Evolutionary conservation across 2,888 invertebrate species (phyloP), one percentile per base, ranked within the genome.

Genomic region (Tetranychus truncatus): DNA sequence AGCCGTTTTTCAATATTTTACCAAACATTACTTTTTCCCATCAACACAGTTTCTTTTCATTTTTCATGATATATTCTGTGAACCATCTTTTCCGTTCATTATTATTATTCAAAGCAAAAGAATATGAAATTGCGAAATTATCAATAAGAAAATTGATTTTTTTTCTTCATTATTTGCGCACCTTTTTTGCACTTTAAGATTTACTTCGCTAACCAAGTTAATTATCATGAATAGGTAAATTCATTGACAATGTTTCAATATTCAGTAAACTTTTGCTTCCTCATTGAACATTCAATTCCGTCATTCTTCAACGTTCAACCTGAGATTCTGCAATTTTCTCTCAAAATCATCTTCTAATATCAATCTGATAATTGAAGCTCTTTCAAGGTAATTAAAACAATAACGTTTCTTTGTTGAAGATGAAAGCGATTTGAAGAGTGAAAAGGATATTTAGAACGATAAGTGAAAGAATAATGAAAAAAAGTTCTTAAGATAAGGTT

Each of bases 41-140:
- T 55, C 55, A 55, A 55, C 55, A 55, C 55, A 55, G 55, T 55
- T 55, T 55, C 55, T 55, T 55, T 55, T 55, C 55, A 55, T 55
- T 34, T 24, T 34, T 34, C 34, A 34, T 34, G 34, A 34, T 34
- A 34, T 34, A 34, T 34, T 34, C 34, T 34, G 34, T 34, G 34
- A 34, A 34, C 34, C 34, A 34, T 34, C 34, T 34, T 34, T 34
- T 34, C 34, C 34, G 34, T 34, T 34, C 34, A 34, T 34, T 34
- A 34, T 34, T 34, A 34, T 34, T 34, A 34, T 34, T 34, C 34
- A 34, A 34, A 34, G 34, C 34, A 34, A 34, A 5, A 34, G 34
- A 34, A 34, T 3, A 34, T 34, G 34, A 34, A 34, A 34, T 34
- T 34, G 34, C 4, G 5, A 34, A 34, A 34, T 34, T 34, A 34